Evolutionary conservation across 1,140 invertebrate species (phyloP), one percentile per base, ranked within the genome.

Genomic region (Bombus picipes): DNA sequence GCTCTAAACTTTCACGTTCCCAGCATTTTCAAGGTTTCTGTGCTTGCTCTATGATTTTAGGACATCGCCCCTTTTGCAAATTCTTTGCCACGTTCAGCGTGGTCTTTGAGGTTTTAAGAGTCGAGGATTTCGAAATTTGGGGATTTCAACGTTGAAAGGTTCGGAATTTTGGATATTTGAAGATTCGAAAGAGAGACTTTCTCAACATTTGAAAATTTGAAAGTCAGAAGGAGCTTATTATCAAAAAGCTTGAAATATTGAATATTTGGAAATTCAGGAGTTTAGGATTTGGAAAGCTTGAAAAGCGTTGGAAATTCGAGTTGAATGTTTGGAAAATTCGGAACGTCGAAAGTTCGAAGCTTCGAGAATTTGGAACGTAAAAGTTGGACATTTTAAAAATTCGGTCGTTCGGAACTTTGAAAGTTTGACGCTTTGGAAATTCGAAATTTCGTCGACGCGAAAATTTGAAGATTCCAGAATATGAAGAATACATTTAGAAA

Each of bases 71-170:
- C 3, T 59, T 28, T 28, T n/a, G 59, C 0, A 53, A 53, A 53
- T 53, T 8, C 18, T 22, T 22, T 8, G 18, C 18, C 18, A 53
- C 47, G 47, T 28, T 62, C 59, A 4, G 1, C 10, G 4, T 28
- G 3, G 10, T 3, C 25, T 59, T 28, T 0, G 10, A 28, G 10
- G 9, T 28, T n/a, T 28, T 3, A 62, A 13, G 25, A n/a, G 0
- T 4, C 57, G 47, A 6, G 47, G 47, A 47, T 18, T 47, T 47
- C 15, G 47, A 18, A 6, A 47, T 18, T 6, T 47, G 18, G 0
- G 1, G 47, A 22, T 22, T 22, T 8, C 18, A 8, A 22, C 5
- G 18, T 22, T 22, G 1, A 1, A 53, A 53, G 18, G 47, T 18
- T 22, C 5, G 47, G 18, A 6, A 53, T 53, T 2, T 53, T 6